Base-by-base conservation (phyloP, 1,140 invertebrate species). In the Temnothorax curvispinosus region DNA sequence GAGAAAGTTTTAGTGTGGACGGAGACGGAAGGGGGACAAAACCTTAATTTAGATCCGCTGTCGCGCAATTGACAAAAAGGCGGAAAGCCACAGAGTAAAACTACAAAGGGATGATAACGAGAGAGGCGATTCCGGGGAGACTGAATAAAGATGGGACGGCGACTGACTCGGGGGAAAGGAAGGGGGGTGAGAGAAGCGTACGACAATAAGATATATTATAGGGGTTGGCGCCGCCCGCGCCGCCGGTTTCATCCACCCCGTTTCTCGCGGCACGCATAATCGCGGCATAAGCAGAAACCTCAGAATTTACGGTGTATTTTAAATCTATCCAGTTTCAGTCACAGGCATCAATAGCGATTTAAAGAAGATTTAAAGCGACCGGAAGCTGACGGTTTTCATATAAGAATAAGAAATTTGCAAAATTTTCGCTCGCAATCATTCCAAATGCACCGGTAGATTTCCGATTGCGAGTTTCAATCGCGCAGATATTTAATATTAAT, bases 121-220 rank as follows among this genome's bases (percentile, higher is more conserved):
- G 80, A 84, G 50, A 58, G 80, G 54, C 54, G 80, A 84, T 75
- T 84, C 56, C 41, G 80, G 18, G n/a, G 41, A 60, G 80, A 74
- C 54, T 8, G 54, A 50, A 74, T 21, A 41, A 62, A 21, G 80
- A 62, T 38, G 58, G 54, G 65, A 82, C n/a, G 8, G 6, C 41
- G 65, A 44, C 2, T 18, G 41, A 18, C 35, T 13, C 3, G 13
- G 3, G 56, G 8, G 27, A 27, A 27, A 0, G 32, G 18, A n/a
- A n/a, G 5, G 54, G 41, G 9, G 13, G 27, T 13, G 52, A 52
- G 27, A 44, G 74, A 60, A 38, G 38, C 21, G 27, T 27, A 21
- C 38, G 67, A 82, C 80, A 84, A 84, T 84, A 84, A 84, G 80
- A 84, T 84, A 75, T 84, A 75, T 84, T 84, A 50, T 62, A 75